A percentile compares a stretch with the other conserved stretches of the same genome.
These are phyloP conservation scores for Timema podura DNA, from an alignment of 2,888 invertebrate genomes.

Conservation along the genomic window DNA sequence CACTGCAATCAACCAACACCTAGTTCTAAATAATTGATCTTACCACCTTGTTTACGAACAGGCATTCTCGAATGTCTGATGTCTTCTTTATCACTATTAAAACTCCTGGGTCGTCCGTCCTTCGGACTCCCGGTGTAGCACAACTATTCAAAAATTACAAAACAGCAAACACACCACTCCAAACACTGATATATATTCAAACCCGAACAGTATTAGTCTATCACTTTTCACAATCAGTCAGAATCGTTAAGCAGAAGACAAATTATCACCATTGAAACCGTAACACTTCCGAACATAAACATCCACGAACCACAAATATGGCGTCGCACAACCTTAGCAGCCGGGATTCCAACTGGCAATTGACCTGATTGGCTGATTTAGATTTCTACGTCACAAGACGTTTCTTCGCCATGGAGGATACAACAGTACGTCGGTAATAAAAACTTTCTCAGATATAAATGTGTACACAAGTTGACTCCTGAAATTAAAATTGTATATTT, in stretches of 20 bases:
- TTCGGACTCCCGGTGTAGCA: not conserved
- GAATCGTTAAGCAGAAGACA: slow-evolving; percentile 10
- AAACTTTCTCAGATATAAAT: no score
- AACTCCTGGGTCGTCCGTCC: slow-evolving; percentile 15
- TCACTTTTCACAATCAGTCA: slow-evolving; percentile 8
- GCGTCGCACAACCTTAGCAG: slow-evolving; percentile 28
- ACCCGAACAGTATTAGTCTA: slow-evolving; percentile 8
- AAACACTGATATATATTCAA: slow-evolving; percentile 13
- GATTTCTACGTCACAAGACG: slow-evolving; percentile 25
- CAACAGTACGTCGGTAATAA: slow-evolving; percentile 2
- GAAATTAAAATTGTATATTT: no score
- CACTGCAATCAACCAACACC: slow-evolving; percentile 28
- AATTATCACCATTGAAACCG: slow-evolving; percentile 21
- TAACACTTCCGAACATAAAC: slow-evolving; percentile 30
- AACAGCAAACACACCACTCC: slow-evolving; percentile 26
- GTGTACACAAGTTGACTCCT: no score
- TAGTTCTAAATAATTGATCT: slow-evolving; percentile 40
- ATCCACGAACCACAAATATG: slow-evolving; percentile 30
- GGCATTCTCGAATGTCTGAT: slow-evolving; percentile 51
- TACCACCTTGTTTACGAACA: slow-evolving; percentile 71
- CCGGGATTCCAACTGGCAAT: slow-evolving; percentile 30
- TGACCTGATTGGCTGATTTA: slow-evolving; percentile 35
- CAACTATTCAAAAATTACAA: slow-evolving; percentile 16
- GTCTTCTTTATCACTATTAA: slow-evolving; percentile 14
- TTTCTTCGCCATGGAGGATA: slow-evolving; percentile 18